These are phyloP conservation scores for Monoplex corrugatus DNA, from an alignment of 2,888 invertebrate genomes.

Conservation along the genomic window DNA sequence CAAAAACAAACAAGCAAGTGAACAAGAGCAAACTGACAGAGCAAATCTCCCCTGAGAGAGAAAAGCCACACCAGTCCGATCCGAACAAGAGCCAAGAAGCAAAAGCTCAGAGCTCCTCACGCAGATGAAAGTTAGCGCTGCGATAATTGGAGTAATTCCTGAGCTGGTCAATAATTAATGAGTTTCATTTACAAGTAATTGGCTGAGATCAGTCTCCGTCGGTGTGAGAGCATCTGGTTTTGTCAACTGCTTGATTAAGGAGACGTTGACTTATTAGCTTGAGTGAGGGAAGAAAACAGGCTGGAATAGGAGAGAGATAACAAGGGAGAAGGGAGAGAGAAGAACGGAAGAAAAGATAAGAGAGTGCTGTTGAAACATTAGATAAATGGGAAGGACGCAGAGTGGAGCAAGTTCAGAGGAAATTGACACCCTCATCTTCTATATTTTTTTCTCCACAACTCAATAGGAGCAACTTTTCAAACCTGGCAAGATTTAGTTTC, in stretches of 20 bases:
- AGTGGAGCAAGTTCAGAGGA: too few relatives aligned
- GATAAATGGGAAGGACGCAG: too few relatives aligned
- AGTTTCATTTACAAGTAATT: slow-evolving; percentile 37
- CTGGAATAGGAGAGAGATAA: too few relatives aligned
- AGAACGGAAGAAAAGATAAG: too few relatives aligned
- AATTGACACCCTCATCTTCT: too few relatives aligned
- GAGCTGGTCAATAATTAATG: slow-evolving; percentile 8
- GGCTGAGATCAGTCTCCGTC: background rate
- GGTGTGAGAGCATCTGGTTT: background rate
- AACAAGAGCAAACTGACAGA: too few relatives aligned
- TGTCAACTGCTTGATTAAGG: slow-evolving; percentile 12
- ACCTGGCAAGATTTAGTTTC: too few relatives aligned
- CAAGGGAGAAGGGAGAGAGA: too few relatives aligned
- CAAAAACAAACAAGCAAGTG: background rate
- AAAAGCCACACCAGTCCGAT: background rate
- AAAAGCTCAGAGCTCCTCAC: background rate
- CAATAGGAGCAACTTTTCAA: too few relatives aligned
- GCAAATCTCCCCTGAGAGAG: background rate
- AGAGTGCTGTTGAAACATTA: too few relatives aligned
- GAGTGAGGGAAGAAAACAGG: too few relatives aligned
- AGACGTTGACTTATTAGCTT: background rate
- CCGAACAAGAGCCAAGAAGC: background rate
- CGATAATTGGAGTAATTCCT: slow-evolving; percentile 25
- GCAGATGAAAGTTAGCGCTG: background rate
- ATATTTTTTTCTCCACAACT: too few relatives aligned